A percentile compares a stretch with the other conserved stretches of the same genome.
Conservation (phyloP, 2,797 vertebrate genomes). For the Coregonus ussuriensis region DNA sequence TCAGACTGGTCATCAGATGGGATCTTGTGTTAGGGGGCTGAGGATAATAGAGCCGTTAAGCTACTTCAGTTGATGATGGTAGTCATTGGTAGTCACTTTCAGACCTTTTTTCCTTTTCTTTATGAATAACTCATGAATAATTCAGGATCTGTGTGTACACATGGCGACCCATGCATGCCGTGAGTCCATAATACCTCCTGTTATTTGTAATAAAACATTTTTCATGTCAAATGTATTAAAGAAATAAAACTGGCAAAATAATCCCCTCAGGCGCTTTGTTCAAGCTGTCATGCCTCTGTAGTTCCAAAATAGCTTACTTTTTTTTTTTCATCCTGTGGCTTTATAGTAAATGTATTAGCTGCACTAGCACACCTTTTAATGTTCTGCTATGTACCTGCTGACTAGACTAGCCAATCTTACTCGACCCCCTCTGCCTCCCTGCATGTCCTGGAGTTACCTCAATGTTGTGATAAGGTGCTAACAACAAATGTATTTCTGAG, state of each 20-base stretch:
- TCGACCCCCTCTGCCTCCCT: slow-evolving; percentile 52
- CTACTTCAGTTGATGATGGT: slow-evolving; percentile 57
- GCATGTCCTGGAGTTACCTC: slow-evolving; percentile 50
- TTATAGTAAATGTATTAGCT: slow-evolving; percentile 88
- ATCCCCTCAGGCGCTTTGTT: slow-evolving; percentile 89
- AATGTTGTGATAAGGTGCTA: slow-evolving; percentile 44
- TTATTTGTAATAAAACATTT: slow-evolving; percentile 97
- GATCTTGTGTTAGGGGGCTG: slow-evolving; percentile 50
- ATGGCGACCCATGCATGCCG: slow-evolving; percentile 77
- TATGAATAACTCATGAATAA: slow-evolving; percentile 87
- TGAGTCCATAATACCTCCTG: slow-evolving; percentile 91
- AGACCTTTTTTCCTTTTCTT: slow-evolving; percentile 73
- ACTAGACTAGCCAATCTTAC: slow-evolving; percentile 56
- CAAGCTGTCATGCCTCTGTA: slow-evolving; percentile 92
- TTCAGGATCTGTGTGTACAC: slow-evolving; percentile 78
- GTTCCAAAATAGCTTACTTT: slow-evolving; percentile 85
- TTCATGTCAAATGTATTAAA: slow-evolving; percentile 87
- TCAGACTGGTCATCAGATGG: slow-evolving; percentile 69
- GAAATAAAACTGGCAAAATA: slow-evolving; percentile 82
- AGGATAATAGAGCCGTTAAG: slow-evolving; percentile 61
- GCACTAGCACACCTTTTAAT: slow-evolving; percentile 84
- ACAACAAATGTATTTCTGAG: slow-evolving; percentile 53
- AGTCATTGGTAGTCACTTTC: slow-evolving; percentile 55
- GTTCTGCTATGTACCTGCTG: slow-evolving; percentile 81
- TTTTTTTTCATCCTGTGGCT: slow-evolving; percentile 78